A percentile compares a stretch with the other conserved stretches of the same genome.
Evolutionary conservation across 2,888 invertebrate species (phyloP).

Genomic region (Therioaphis trifolii): DNA sequence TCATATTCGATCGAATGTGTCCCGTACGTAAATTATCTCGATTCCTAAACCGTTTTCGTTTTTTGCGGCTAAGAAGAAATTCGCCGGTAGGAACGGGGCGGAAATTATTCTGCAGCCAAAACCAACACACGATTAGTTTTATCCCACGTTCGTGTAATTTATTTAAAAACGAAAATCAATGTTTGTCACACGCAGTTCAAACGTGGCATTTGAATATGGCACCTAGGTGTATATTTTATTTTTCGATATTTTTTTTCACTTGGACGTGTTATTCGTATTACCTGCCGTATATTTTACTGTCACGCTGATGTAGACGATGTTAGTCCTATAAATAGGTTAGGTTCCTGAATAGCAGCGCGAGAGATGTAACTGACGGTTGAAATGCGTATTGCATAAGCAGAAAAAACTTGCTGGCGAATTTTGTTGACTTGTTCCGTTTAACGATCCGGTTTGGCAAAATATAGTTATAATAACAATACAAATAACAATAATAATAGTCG

Average conservation of each 20-base stretch:
- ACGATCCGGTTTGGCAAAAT: slow-evolving; percentile 21
- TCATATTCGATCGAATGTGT: not conserved
- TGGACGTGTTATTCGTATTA: not conserved
- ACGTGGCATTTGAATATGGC: not conserved
- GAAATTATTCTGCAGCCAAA: slow-evolving; percentile 13
- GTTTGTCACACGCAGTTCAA: not conserved
- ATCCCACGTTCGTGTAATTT: too few species aligned
- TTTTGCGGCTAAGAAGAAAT: slow-evolving; percentile 32
- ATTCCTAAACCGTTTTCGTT: not conserved
- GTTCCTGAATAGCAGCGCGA: not conserved
- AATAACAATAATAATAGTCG: not conserved
- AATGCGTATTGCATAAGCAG: slow-evolving; percentile 30
- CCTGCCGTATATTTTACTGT: not conserved
- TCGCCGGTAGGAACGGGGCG: not conserved
- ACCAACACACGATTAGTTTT: slow-evolving; percentile 10
- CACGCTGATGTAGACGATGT: not conserved
- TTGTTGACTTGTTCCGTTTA: not conserved
- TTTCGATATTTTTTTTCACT: not conserved
- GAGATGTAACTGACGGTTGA: slow-evolving; percentile 3
- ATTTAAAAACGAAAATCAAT: not conserved
- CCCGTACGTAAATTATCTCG: not conserved
- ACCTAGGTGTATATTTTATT: too few species aligned
- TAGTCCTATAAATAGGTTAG: slow-evolving; percentile 12
- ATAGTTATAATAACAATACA: not conserved
- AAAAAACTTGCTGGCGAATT: not conserved